Evolutionary conservation across 1,140 invertebrate species (phyloP), one percentile per base, ranked within the genome.

Genomic region (Muscidifurax raptorellus): DNA sequence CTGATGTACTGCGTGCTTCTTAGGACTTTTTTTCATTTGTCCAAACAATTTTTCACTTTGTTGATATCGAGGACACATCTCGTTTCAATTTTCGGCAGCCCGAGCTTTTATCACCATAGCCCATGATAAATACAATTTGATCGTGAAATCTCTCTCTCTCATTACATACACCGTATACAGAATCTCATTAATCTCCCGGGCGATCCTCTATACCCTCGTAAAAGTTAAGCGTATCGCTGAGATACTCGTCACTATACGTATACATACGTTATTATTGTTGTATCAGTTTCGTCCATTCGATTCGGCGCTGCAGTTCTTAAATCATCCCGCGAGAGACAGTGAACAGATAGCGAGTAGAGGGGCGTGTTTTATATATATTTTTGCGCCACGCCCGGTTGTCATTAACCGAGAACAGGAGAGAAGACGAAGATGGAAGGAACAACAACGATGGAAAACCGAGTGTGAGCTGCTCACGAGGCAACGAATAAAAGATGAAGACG

Each of bases 171-270:
- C 6, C 30, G 22, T 72, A 28, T 59, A 47, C 10, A 40, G 3
- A 84, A 79, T 84, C 76, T 80, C 76, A 74, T 79, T 74, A 74
- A 84, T 79, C 75, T 74, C 66, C 64, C 27, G 22, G 13, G n/a
- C 59, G 22, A 75, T 82, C 47, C 10, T 36, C 74, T 75, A 12
- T n/a, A 32, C 36, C 67, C 27, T 1, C 72, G 30, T 83, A 77
- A 82, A 82, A 40, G 9, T 18, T 2, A 12, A n/a, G 59, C 59
- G 22, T 40, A 79, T 36, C 77, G 44, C 22, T 22, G n/a, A 25
- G 80, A 30, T 82, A 27, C 59, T 83, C 15, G 32, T 83, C 67
- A 76, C 9, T 15, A n/a, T 44, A 44, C 30, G 32, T 47, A 80
- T 71, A 80, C 74, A 82, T 64, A 66, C 44, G 30, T 30, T 78